Base-by-base conservation (phyloP, 2,888 invertebrate genomes). In the Panorpa germanica region DNA sequence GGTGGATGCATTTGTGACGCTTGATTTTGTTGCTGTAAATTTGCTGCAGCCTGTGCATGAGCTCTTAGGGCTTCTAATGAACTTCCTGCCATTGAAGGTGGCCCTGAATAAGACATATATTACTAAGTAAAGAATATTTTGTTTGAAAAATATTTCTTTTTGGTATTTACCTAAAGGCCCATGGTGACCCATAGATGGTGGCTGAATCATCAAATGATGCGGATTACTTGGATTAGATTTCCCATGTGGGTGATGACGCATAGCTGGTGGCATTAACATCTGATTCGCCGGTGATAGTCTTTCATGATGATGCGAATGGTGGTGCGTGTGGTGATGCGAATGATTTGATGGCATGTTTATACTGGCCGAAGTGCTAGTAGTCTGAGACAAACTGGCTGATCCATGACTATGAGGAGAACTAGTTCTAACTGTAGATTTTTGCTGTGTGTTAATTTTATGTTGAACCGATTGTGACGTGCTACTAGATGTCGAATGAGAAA, bases 51-150 rank as follows among this genome's bases (percentile, higher is more conserved):
- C 42, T 74, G 75, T 7, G 78, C 78, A 47, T 78, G 78, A 25
- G 77, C 65, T 38, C 78, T 55, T 35, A 80, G 51, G 28, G 74
- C 77, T 43, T 80, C 78, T 44, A 80, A 55, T 1, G 71, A 70
- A 43, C 65, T 68, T 16, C 63, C 62, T 2, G 65, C 63, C 22
- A 65, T 61, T 3, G 64, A 59, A 2, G 66, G 62, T 4, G 63
- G 63, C 27, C 59, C n/a, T n/a, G n/a, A n/a, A n/a, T n/a, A n/a
- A n/a, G n/a, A n/a, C n/a, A n/a, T n/a, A n/a, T n/a, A n/a, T n/a
- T n/a, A n/a, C n/a, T n/a, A n/a, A n/a, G n/a, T n/a, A n/a, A n/a
- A n/a, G n/a, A n/a, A n/a, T n/a, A n/a, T n/a, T n/a, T n/a, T n/a
- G n/a, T n/a, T n/a, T n/a, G n/a, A n/a, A n/a, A n/a, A n/a, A n/a